Conservation (phyloP, 2,797 vertebrate genomes). For the Liasis olivaceus region DNA sequence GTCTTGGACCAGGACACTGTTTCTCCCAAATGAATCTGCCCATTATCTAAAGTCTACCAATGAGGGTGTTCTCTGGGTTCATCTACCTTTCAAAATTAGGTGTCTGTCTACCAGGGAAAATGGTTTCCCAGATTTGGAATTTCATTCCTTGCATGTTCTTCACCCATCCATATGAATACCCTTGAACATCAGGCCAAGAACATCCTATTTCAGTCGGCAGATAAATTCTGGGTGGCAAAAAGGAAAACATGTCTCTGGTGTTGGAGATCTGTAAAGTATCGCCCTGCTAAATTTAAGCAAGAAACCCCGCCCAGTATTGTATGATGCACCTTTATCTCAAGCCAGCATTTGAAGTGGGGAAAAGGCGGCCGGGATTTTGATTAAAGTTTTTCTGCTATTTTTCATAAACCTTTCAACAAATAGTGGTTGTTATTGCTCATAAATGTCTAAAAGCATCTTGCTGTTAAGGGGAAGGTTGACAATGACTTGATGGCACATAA, state of each 20-base stretch:
- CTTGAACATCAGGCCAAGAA: neutral
- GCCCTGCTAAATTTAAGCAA: neutral
- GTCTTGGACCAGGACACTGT: too few relatives aligned
- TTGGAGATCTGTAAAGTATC: neutral
- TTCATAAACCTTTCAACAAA: neutral
- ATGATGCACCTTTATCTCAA: neutral
- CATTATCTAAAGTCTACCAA: neutral
- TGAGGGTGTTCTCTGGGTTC: neutral
- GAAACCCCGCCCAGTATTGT: too few relatives aligned
- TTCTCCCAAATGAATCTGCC: neutral
- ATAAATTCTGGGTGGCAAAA: neutral
- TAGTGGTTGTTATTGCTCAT: neutral
- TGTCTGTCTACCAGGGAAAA: neutral
- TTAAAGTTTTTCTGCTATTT: neutral
- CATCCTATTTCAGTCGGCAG: neutral
- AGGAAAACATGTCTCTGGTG: neutral
- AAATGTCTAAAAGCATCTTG: neutral
- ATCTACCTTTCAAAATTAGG: neutral
- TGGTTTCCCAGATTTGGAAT: neutral
- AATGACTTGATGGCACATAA: neutral
- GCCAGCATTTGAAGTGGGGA: neutral
- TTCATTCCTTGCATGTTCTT: neutral
- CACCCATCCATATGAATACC: neutral
- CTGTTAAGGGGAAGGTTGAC: neutral
- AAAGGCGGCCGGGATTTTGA: too few relatives aligned